Evolutionary conservation across 1,140 invertebrate species (phyloP), one percentile per base, ranked within the genome.

Genomic region (Akabosia matsudoensis): DNA sequence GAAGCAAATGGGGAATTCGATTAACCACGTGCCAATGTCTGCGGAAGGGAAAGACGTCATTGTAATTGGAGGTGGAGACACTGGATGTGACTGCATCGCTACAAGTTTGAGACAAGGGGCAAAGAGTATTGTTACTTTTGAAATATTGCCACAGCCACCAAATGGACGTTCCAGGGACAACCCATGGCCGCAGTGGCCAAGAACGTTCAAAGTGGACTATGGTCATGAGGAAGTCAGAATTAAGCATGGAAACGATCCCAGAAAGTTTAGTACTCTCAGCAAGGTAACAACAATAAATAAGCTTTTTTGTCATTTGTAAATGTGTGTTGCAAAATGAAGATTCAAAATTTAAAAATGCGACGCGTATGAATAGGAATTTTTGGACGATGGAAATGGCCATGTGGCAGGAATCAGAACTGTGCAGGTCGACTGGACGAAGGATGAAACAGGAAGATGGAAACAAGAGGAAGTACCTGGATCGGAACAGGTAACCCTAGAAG

Each of bases 161-260:
- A 86, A 87, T 16, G 88, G 87, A 30, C 88, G 97, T 33, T 90
- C 90, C 13, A 86, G 87, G 16, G 94, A 96, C 84, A 98, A 98
- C 86, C 97, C 97, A 4, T 99, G 97, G 97, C 97, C 97, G 31
- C 96, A 98, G 82, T 99, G 93, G 90, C 97, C 97, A 0, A 89
- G 94, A 83, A 92, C 99, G 7, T 98, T 98, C 87, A 92, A 96
- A 81, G 92, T 98, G 1, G 97, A 99, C 85, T 99, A 99, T 84
- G 97, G 97, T 0, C 97, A 99, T 83, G 97, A 99, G 83, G 97
- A 99, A 87, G 70, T 72, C 16, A 90, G 91, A 83, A 86, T 96
- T 0, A 94, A 94, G 84, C 94, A 91, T 86, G 97, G 97, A 7
- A 89, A 92, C 51, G 97, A 99, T 87, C 97, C 97, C 3, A 88